These are phyloP conservation scores for Amphibalanus amphitrite DNA, from an alignment of 1,140 invertebrate genomes.

Conservation along the genomic window DNA sequence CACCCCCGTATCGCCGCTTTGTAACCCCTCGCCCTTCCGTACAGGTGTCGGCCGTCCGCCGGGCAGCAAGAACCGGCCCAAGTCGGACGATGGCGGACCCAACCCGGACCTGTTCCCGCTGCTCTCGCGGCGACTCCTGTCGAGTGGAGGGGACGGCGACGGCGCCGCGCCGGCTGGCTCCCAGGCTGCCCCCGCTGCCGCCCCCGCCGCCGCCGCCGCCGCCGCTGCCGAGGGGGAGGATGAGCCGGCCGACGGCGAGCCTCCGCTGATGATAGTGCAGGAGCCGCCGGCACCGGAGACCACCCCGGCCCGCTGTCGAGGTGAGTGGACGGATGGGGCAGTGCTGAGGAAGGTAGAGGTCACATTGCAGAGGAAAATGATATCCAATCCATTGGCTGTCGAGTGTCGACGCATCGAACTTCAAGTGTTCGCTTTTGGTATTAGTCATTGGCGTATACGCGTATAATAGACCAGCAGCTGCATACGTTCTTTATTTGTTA, in stretches of 20 bases:
- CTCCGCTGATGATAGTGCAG: background rate
- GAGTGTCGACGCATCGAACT: no score
- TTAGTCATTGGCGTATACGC: no score
- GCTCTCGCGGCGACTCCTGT: slow-evolving; percentile 46
- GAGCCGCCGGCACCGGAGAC: background rate
- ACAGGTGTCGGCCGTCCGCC: slow-evolving; percentile 39
- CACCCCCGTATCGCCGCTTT: no score
- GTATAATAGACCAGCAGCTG: no score
- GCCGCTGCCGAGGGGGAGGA: background rate
- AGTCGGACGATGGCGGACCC: slow-evolving; percentile 38
- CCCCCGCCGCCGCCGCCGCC: background rate
- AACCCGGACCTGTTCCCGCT: slow-evolving; percentile 60
- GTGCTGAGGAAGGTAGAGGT: no score
- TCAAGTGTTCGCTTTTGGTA: no score
- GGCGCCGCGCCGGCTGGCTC: slow-evolving; percentile 10
- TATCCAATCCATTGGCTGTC: no score
- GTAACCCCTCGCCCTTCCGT: background rate
- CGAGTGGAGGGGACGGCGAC: slow-evolving; percentile 24
- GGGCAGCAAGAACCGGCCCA: slow-evolving; percentile 60
- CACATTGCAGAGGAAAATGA: no score
- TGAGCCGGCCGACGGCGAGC: background rate
- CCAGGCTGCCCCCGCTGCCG: no score
- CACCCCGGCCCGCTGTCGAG: no score
- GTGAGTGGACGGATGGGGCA: no score
- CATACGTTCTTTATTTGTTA: no score